Evolutionary conservation across 2,113 vertebrate species (phyloP), one percentile per base, ranked within the genome.

Genomic region (Hemicordylus capensis): DNA sequence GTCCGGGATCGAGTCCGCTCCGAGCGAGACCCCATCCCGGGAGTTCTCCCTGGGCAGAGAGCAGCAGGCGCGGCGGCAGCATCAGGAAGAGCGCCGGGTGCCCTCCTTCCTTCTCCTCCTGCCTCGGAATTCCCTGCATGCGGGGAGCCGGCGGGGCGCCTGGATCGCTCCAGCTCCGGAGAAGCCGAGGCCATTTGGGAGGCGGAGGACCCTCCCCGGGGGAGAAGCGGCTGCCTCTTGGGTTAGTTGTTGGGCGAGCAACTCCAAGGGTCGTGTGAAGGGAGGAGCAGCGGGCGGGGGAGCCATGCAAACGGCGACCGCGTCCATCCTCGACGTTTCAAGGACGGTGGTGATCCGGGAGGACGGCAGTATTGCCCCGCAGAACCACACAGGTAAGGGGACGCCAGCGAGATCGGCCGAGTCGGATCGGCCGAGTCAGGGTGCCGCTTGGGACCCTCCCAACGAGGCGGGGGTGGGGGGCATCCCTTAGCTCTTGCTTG

Each of bases 361-460:
- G 91, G 93, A 84, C 84, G 91, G 85, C 51, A 87, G 77, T 74
- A 69, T 72, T 10, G 59, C 76, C 10, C 80, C 85, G 10, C 92
- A 83, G 34, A 96, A 92, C 86, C 86, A 86, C 82, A 76, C 96
- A 94, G 98, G 98, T 98, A 95, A 89, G 94, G 28, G 42, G 11
- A 10, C 34, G 11, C 34, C 5, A 28, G 48, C 26, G 31, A 58
- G 78, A 59, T 37, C 34, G 56, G 28, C 3, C 48, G 48, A 12
- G 11, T 61, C 1, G 10, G 14, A 22, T 34, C n/a, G 1, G 34
- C n/a, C n/a, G n/a, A n/a, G n/a, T n/a, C n/a, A n/a, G n/a, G n/a
- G n/a, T 4, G 7, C 2, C 24, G 24, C 12, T 39, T 1, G 11
- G 54, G 39, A 39, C 34, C 9, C 24, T 64, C 34, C 26, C 34